Percentiles rank a stretch among this genome's conserved stretches.
phyloP scores from a whole-genome alignment of 2,113 vertebrate genomes.

The Melospiza georgiana region DNA sequence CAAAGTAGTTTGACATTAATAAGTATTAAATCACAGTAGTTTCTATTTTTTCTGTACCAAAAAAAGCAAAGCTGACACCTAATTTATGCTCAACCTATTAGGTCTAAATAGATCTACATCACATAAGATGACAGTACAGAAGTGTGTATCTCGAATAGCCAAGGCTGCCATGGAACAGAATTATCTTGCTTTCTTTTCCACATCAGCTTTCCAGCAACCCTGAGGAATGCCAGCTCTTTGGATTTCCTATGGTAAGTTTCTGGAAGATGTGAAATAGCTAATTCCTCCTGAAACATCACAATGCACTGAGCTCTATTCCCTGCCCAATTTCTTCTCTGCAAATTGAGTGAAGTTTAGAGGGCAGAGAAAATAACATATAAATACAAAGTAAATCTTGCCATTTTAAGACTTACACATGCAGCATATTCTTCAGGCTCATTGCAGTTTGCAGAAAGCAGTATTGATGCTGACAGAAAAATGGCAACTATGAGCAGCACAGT shows the following conservation, averaged over 20 bases:
- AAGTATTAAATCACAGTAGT: neutral
- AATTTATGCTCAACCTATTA: neutral
- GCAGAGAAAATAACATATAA: neutral
- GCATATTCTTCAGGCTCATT: constrained; percentile 27
- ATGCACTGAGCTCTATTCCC: neutral
- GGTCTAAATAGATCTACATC: neutral
- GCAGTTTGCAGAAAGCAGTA: constrained; percentile 67
- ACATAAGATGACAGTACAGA: neutral
- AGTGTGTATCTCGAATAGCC: neutral
- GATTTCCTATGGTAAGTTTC: neutral
- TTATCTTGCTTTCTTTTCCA: neutral
- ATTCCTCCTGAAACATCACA: neutral
- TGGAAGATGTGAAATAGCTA: neutral
- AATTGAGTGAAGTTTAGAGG: neutral
- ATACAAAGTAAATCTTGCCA: neutral
- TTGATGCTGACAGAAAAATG: constrained; percentile 77
- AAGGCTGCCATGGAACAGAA: neutral
- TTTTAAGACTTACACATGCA: constrained; percentile 78
- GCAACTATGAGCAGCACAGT: constrained; percentile 36
- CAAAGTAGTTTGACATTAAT: neutral
- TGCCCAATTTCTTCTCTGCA: neutral
- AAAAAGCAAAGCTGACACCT: neutral
- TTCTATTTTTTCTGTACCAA: neutral
- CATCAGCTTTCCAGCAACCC: neutral
- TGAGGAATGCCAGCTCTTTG: neutral